These are phyloP conservation scores for Hydrocynus forskahlii DNA, from an alignment of 2,797 vertebrate species.

Conservation along the genomic window DNA sequence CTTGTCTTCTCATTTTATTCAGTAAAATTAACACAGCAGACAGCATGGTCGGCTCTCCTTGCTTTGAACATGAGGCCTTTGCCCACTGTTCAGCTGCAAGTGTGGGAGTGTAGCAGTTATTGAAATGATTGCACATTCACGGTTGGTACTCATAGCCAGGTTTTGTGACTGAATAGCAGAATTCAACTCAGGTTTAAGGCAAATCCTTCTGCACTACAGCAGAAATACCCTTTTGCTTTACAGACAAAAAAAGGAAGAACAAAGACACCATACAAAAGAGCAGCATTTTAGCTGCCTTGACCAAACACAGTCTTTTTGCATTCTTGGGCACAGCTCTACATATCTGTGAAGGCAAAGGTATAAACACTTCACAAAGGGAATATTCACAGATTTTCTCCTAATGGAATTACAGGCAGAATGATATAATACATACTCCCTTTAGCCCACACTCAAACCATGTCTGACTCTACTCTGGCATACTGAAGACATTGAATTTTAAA, in stretches of 20 bases:
- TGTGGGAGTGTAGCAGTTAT: background rate
- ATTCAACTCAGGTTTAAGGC: background rate
- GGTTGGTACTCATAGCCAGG: background rate
- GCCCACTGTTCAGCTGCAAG: background rate
- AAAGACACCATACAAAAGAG: slow-evolving; percentile 21
- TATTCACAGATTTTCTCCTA: slow-evolving; percentile 40
- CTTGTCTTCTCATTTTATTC: background rate
- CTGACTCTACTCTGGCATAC: slow-evolving; percentile 21
- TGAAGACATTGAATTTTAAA: slow-evolving; percentile 41
- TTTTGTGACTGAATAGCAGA: background rate
- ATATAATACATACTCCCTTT: slow-evolving; percentile 25
- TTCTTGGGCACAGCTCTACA: slow-evolving; percentile 14
- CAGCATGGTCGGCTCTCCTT: background rate
- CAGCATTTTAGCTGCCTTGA: slow-evolving; percentile 11
- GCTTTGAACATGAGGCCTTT: slow-evolving; percentile 4
- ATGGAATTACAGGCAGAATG: slow-evolving; percentile 26
- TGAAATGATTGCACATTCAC: background rate
- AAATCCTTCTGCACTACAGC: background rate
- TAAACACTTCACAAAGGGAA: slow-evolving; percentile 31
- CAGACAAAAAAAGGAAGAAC: slow-evolving; percentile 12
- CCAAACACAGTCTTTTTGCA: background rate
- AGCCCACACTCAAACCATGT: background rate
- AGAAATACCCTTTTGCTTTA: background rate
- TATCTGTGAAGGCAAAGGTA: slow-evolving; percentile 4
- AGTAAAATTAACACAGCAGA: background rate